Base-by-base conservation (phyloP, 1,140 invertebrate species). In the Bactericera cockerelli region DNA sequence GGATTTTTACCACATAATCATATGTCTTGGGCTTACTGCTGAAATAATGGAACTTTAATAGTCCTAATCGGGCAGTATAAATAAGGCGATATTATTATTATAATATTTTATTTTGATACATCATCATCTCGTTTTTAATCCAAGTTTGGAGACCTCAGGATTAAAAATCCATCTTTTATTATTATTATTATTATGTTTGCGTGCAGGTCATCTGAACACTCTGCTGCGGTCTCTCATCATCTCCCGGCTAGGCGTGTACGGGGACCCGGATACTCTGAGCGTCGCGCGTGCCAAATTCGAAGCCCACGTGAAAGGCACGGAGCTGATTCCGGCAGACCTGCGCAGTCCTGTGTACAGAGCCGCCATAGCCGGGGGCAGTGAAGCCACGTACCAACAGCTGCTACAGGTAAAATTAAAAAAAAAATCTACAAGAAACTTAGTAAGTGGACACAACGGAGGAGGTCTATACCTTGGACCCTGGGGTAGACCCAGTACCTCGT, bases 311-410 rank as follows among this genome's bases (percentile, higher is more conserved):
- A 72, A 73, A 59, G 80, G 81, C 25, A 73, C 72, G 59, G 68
- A 71, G n/a, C 67, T 74, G 1, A 74, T 98, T 59, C 79, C 86
- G n/a, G 89, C 93, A 2, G 93, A 98, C 77, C 72, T 98, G 38
- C 79, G 93, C 31, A 79, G 79, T 57, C 78, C 87, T 49, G 92
- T 95, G 63, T 98, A 95, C 72, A 81, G 82, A 65, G 87, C 87
- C 6, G 87, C 89, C 14, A 74, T 93, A 2, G 75, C 79, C 10
- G 78, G 79, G 26, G 87, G 84, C 16, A 81, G 83, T 63, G 76
- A 80, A 56, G 70, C 76, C 10, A 82, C 81, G 1, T 93, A 84
- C 65, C 76, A 89, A 26, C 80, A 81, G 56, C 83, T 97, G 77
- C 70, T 93, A 26, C 77, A 83, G 70, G 76, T 80, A 67, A 65